Evolutionary conservation across 2,113 vertebrate species (phyloP).

Genomic region (Coryphaenoides rupestris): DNA sequence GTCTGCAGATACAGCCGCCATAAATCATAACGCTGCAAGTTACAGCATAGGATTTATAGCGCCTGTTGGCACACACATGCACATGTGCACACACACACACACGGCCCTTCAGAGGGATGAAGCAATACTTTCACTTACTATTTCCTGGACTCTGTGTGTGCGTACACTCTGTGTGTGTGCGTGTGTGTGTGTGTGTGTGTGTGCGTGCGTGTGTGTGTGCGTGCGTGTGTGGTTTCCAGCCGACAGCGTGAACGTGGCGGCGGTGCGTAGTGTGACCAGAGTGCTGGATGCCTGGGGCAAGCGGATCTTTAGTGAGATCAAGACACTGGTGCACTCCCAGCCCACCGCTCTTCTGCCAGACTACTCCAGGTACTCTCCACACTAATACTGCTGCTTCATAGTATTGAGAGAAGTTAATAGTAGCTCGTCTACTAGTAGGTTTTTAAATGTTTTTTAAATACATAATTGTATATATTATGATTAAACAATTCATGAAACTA

Average conservation of each 20-base stretch:
- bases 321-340: slow-evolving; percentile 72
- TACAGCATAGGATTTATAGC: slow-evolving; percentile 6
- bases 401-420: too few relatives aligned
- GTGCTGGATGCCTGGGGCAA: slow-evolving; percentile 76
- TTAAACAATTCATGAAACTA: too few relatives aligned
- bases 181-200: not conserved
- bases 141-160: too few relatives aligned
- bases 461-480: too few relatives aligned
- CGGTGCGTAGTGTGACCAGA: slow-evolving; percentile 74
- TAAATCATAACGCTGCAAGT: slow-evolving; percentile 38
- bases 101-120: too few relatives aligned
- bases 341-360: slow-evolving; percentile 72
- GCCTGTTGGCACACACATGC: too few relatives aligned
- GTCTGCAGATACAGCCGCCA: slow-evolving; percentile 6
- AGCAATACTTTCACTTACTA: too few relatives aligned
- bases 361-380: slow-evolving; percentile 70
- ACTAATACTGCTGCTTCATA: too few relatives aligned
- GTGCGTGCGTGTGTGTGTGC: not conserved
- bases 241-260: slow-evolving; percentile 70
- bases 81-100: too few relatives aligned
- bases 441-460: too few relatives aligned
- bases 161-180: not conserved
- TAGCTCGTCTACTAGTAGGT: too few relatives aligned
- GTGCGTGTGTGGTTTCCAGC: slow-evolving; percentile 53
- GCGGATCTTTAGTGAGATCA: slow-evolving; percentile 76